phyloP scores from a whole-genome alignment of 2,113 vertebrate genomes.

The Genyomyrus donnyi region DNA sequence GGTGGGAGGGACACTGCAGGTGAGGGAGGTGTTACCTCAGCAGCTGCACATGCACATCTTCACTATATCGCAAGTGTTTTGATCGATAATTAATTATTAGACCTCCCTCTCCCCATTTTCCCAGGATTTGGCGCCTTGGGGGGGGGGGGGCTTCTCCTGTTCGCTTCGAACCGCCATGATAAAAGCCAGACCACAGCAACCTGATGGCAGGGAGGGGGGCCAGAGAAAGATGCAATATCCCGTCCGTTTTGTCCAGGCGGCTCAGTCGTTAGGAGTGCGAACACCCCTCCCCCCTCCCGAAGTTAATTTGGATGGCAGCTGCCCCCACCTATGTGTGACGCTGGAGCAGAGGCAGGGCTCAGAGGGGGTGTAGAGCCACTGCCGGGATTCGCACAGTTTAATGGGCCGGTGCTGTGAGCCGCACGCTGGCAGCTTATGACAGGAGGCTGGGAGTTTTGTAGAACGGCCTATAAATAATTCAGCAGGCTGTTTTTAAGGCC shows the following conservation, averaged over 20 bases:
- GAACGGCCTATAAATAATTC: background rate
- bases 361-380: background rate
- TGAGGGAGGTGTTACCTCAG: background rate
- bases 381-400: background rate
- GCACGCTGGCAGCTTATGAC: background rate
- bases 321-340: background rate
- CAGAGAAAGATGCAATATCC: background rate
- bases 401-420: background rate
- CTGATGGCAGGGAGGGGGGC: background rate
- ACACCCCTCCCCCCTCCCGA: background rate
- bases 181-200: background rate
- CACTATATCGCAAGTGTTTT: background rate
- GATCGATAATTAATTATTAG: conserved; percentile 14
- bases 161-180: background rate
- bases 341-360: background rate
- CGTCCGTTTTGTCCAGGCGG: background rate
- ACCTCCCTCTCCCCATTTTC: background rate
- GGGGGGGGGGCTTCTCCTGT: background rate
- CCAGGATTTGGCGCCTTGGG: background rate
- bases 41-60: background rate
- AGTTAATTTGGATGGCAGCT: background rate
- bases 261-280: background rate
- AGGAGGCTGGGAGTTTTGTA: background rate
- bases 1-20: no score
- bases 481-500: background rate